Conservation (phyloP, 2,113 vertebrate genomes). For the Indicator maculatus region DNA sequence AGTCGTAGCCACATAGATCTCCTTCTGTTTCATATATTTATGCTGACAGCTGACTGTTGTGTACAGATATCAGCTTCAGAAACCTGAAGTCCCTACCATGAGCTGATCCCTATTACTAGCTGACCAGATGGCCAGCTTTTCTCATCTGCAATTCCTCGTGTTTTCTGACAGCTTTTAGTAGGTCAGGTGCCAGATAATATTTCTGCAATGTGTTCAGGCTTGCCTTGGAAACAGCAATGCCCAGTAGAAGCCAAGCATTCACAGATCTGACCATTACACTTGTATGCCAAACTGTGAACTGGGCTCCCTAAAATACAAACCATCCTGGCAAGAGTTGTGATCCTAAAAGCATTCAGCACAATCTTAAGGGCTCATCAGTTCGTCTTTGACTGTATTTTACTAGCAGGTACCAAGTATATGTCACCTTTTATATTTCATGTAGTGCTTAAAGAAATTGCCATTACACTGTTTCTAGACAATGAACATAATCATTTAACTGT, state of each 20-base stretch:
- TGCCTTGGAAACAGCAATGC: background rate
- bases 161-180: conserved; percentile 27
- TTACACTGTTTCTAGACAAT: background rate
- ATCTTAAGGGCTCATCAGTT: background rate
- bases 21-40: background rate
- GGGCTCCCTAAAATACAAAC: background rate
- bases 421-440: background rate
- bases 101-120: background rate
- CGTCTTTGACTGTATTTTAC: background rate
- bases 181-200: conserved; percentile 7
- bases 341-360: background rate
- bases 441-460: background rate
- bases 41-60: background rate
- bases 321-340: background rate
- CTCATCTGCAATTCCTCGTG: background rate
- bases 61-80: background rate
- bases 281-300: background rate
- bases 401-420: background rate
- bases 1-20: background rate
- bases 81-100: background rate
- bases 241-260: background rate
- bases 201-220: background rate
- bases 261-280: background rate
- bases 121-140: conserved; percentile 20
- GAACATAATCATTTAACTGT: background rate